These are phyloP conservation scores for Microtus montanus DNA, from an alignment of 2,113 vertebrate species.

Conservation along the genomic window DNA sequence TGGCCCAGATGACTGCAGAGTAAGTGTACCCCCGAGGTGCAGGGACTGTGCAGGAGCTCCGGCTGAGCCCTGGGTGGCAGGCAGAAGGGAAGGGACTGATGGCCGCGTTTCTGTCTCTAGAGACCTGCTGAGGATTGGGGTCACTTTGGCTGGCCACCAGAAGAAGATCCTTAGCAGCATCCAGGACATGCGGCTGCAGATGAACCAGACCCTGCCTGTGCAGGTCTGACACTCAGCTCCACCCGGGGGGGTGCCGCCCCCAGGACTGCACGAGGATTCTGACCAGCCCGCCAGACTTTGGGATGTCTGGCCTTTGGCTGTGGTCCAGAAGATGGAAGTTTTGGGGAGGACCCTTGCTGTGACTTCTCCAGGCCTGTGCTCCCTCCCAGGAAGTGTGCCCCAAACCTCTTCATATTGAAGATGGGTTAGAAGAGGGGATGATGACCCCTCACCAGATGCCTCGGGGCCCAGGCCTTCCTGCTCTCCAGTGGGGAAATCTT, in stretches of 20 bases:
- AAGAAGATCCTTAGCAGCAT: conserved; percentile 99
- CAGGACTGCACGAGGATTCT: conserved; percentile 87
- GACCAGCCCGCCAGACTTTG: conserved; percentile 91
- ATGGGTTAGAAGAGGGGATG: conserved; percentile 90
- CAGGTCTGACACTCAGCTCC: conserved; percentile 93
- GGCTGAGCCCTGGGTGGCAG: background rate
- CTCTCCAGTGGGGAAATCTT: conserved; percentile 82
- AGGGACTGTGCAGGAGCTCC: background rate
- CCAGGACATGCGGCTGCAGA: conserved; percentile 99
- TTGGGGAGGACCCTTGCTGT: conserved; percentile 78
- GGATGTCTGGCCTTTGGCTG: conserved; percentile 84
- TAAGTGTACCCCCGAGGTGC: conserved; percentile 86
- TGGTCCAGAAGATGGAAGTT: conserved; percentile 83
- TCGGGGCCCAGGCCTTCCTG: conserved; percentile 83
- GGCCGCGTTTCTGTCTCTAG: conserved; percentile 80
- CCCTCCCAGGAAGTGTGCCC: conserved; percentile 84
- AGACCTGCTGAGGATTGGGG: conserved; percentile 98
- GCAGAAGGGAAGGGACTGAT: background rate
- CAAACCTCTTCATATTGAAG: conserved; percentile 99
- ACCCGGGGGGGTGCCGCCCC: conserved; percentile 81
- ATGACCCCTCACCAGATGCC: conserved; percentile 74
- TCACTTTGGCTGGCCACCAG: conserved; percentile 98
- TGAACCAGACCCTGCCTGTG: conserved; percentile 99
- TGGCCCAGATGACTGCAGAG: conserved; percentile 99
- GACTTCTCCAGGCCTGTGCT: conserved; percentile 50